Conservation (phyloP, 1,140 invertebrate genomes). For the Meloidogyne exigua region DNA sequence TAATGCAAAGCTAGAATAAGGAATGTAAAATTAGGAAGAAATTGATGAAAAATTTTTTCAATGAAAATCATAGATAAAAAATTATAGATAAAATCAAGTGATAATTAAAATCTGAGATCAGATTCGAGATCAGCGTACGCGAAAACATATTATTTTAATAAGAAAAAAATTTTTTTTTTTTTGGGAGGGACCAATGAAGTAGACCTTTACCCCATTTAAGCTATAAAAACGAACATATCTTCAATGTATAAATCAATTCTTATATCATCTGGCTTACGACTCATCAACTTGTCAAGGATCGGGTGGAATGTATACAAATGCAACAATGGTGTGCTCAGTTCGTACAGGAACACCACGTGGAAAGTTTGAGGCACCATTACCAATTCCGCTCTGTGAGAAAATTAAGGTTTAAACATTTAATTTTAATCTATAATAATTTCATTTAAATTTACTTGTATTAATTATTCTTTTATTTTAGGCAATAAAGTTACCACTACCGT, state of each 20-base stretch:
- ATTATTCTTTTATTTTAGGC: background rate
- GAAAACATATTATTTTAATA: too few relatives aligned
- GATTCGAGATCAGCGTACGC: too few relatives aligned
- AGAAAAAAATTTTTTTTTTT: too few relatives aligned
- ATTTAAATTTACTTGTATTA: background rate
- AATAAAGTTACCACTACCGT: conserved; percentile 1
- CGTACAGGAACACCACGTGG: background rate
- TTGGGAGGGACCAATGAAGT: too few relatives aligned
- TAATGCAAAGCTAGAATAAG: too few relatives aligned
- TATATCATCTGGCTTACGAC: background rate
- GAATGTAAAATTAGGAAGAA: too few relatives aligned
- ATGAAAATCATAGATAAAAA: too few relatives aligned
- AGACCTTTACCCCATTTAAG: too few relatives aligned
- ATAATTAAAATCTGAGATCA: too few relatives aligned
- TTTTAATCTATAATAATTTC: background rate
- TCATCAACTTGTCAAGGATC: background rate
- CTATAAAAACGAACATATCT: background rate
- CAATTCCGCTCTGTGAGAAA: background rate
- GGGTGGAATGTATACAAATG: background rate
- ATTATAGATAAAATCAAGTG: too few relatives aligned
- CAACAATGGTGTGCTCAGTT: background rate
- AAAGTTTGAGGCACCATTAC: background rate
- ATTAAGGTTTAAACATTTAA: background rate
- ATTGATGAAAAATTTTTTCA: too few relatives aligned
- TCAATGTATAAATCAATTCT: background rate